phyloP scores from a whole-genome alignment of 1,140 invertebrate species.

The Branchinecta lynchi region DNA sequence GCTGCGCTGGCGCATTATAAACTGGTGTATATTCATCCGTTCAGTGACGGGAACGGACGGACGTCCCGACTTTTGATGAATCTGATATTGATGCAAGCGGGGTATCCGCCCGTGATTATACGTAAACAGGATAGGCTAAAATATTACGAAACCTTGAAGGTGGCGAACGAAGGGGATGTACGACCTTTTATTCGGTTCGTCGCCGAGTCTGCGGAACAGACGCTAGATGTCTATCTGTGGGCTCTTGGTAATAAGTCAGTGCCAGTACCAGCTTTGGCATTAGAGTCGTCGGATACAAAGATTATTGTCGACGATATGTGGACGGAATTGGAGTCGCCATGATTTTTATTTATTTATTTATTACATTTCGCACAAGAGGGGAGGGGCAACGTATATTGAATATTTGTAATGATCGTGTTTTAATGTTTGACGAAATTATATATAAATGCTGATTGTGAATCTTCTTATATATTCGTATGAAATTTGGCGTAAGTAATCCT shows the following conservation, averaged over 20 bases:
- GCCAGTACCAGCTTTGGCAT: slow-evolving; percentile 34
- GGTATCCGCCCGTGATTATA: slow-evolving; percentile 89
- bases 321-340: too few relatives aligned
- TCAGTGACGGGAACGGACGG: slow-evolving; percentile 82
- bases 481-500: too few relatives aligned
- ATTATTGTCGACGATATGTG: too few relatives aligned
- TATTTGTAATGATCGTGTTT: too few relatives aligned
- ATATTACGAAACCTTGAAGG: slow-evolving; percentile 71
- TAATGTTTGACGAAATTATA: too few relatives aligned
- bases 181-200: slow-evolving; percentile 89
- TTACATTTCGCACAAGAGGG: too few relatives aligned
- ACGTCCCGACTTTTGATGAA: slow-evolving; percentile 92
- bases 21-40: slow-evolving; percentile 85
- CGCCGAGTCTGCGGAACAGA: slow-evolving; percentile 80
- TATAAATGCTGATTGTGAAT: too few relatives aligned
- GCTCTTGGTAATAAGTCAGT: slow-evolving; percentile 43
- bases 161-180: slow-evolving; percentile 80
- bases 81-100: slow-evolving; percentile 90
- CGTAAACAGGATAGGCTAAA: slow-evolving; percentile 63
- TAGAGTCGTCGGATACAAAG: slow-evolving; percentile 8
- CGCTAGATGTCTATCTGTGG: slow-evolving; percentile 82
- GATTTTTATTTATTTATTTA: too few relatives aligned
- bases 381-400: too few relatives aligned
- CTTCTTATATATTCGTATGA: too few relatives aligned
- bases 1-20: slow-evolving; percentile 75